Evolutionary conservation across 2,113 vertebrate genomes (phyloP), one percentile per base, ranked within the genome.

Genomic region (Rhynchomys soricoides): DNA sequence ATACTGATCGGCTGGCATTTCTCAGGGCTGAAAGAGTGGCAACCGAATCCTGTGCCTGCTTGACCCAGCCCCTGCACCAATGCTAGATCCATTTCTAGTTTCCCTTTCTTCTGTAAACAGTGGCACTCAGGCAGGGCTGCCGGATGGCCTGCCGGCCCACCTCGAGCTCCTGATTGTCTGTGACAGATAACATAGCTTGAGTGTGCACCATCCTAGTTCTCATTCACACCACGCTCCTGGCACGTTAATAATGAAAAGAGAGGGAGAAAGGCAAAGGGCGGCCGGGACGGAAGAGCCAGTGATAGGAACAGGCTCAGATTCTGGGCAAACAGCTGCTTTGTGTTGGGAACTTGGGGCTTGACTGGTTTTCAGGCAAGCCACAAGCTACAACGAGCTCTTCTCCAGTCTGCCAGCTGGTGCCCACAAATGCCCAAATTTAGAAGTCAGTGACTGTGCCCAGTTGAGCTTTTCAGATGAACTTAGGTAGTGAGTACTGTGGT

Each of bases 371-470:
- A 98, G 98, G 98, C 98, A 98, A 98, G 97, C 98, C 97, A 97
- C 98, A 98, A 96, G 95, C 98, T 98, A 97, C 98, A 97, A 73
- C 95, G 96, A 98, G 96, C 95, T 92, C 98, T 97, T 96, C 95
- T 98, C 66, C 86, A 95, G 92, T 97, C 97, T 99, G 98, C 98
- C 98, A 98, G 96, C 96, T 96, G 96, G 97, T 96, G 97, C 97
- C 97, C 98, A 97, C 98, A 98, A 98, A 98, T 57, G 86, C 98
- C 98, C 99, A 98, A 98, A 99, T 98, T 98, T 98, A 99, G 98
- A 98, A 98, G 97, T 94, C 96, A 95, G 98, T 95, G 98, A 98
- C 98, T 98, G 97, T 97, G 97, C 97, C 97, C 88, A 75, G 95
- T 98, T 97, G 85, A 93, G 89, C 79, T 97, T 97, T 87, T 48